Evolutionary conservation across 1,140 invertebrate genomes (phyloP), one percentile per base, ranked within the genome.

Genomic region (Bombyx mori): DNA sequence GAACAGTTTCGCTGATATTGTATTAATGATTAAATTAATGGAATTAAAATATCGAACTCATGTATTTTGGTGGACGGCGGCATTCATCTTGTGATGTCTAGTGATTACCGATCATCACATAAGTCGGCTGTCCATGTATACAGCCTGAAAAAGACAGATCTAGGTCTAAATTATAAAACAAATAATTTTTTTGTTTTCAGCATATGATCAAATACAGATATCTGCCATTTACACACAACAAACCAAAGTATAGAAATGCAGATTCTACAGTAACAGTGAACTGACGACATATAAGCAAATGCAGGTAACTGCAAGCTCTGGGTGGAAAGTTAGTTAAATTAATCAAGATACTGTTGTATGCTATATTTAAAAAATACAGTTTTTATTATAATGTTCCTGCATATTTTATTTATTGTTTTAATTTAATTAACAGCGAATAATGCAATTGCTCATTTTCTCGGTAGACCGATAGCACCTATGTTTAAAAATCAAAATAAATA

Each of bases 181-280:
- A 12, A 43, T 57, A n/a, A 45, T 35, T 35, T 69, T 81, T 75
- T 79, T 85, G 80, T 72, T 88, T 94, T 61, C 91, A 98, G 97
- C 98, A 99, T 89, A 99, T 99, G 99, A 97, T 99, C 72, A 98
- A 97, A 88, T 99, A 99, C 88, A 93, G 94, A 86, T 99, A 99
- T 89, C 89, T 99, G 81, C 99, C 98, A 59, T 99, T 99, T 88
- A 99, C 98, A 44, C 94, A 97, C 85, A 98, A 98, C 64, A 99
- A 99, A 89, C 97, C 96, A 72, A 94, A 93, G 82, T 99, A 96
- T 85, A 93, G 95, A 86, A 91, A 92, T 71, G 90, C 92, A 44
- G 88, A 89, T 52, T 75, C 89, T 44, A 58, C 89, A 49, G 77
- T 85, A 9, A 75, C 79, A 57, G 77, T 81, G 51, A 87, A 87